Evolutionary conservation across 2,888 invertebrate genomes (phyloP).

Genomic region (Nymphalis c-album): DNA sequence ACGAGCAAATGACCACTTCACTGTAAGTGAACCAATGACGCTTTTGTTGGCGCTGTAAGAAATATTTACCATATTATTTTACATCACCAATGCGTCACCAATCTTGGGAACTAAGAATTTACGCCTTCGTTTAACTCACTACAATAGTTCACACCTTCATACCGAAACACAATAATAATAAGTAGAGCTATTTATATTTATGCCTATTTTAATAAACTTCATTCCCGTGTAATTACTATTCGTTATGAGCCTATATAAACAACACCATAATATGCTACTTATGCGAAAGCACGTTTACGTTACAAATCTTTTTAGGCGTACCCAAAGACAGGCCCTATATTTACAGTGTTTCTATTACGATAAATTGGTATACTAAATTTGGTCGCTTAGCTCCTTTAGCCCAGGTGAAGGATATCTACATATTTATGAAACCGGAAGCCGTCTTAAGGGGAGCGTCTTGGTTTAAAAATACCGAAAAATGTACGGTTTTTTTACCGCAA

Average conservation of each 20-base stretch:
- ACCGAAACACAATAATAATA: no score
- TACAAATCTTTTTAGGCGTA: slow-evolving; percentile 73
- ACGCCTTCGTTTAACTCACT: no score
- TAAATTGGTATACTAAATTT: slow-evolving; percentile 78
- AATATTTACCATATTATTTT: no score
- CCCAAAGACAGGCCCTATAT: slow-evolving; percentile 66
- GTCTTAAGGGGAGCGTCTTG: slow-evolving; percentile 70
- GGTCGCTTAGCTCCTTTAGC: slow-evolving; percentile 61
- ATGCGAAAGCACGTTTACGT: slow-evolving; percentile 72
- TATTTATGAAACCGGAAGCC: slow-evolving; percentile 78
- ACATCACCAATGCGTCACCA: no score
- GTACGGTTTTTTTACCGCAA: slow-evolving; percentile 67
- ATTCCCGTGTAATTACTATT: slow-evolving; percentile 64
- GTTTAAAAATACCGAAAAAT: slow-evolving; percentile 75
- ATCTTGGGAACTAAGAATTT: no score
- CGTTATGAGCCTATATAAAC: slow-evolving; percentile 65
- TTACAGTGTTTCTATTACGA: slow-evolving; percentile 79
- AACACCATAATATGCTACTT: slow-evolving; percentile 58
- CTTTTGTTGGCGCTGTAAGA: no score
- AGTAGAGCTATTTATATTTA: background rate
- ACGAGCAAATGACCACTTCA: no score
- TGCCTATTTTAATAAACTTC: slow-evolving; percentile 7
- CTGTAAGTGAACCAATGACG: no score
- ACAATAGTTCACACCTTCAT: no score
- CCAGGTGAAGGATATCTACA: slow-evolving; percentile 81